Conservation (phyloP, 2,113 vertebrate species). For the human (Homo sapiens) region DNA sequence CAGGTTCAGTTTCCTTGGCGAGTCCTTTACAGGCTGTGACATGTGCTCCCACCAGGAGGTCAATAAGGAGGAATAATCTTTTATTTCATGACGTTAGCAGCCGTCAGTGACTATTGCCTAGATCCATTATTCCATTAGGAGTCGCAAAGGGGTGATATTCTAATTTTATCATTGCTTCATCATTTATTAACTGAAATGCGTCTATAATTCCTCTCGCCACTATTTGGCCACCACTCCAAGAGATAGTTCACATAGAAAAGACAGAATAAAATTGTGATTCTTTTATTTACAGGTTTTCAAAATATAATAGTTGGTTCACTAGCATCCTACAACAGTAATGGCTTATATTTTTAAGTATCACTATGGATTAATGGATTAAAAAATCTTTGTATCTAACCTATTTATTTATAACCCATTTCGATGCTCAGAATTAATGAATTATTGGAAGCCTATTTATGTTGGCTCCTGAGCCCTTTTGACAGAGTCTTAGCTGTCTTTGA, state of each 20-base stretch:
- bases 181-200: background rate
- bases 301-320: background rate
- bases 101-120: background rate
- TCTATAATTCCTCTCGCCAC: background rate
- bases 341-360: background rate
- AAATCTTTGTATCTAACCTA: background rate
- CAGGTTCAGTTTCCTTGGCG: background rate
- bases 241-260: background rate
- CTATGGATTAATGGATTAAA: slow-evolving; percentile 22
- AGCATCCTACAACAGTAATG: background rate
- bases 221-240: background rate
- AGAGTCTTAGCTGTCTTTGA: background rate
- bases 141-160: background rate
- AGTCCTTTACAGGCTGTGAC: background rate
- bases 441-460: background rate
- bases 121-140: background rate
- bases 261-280: background rate
- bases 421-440: background rate
- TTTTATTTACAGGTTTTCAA: background rate
- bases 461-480: background rate
- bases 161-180: background rate
- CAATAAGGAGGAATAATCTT: background rate
- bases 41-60: background rate
- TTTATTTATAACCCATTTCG: background rate
- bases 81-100: background rate